A percentile compares a stretch with the other conserved stretches of the same genome.
Conservation (phyloP, 92 coral and sea anemone genomes). For the Actinernus sp. region DNA sequence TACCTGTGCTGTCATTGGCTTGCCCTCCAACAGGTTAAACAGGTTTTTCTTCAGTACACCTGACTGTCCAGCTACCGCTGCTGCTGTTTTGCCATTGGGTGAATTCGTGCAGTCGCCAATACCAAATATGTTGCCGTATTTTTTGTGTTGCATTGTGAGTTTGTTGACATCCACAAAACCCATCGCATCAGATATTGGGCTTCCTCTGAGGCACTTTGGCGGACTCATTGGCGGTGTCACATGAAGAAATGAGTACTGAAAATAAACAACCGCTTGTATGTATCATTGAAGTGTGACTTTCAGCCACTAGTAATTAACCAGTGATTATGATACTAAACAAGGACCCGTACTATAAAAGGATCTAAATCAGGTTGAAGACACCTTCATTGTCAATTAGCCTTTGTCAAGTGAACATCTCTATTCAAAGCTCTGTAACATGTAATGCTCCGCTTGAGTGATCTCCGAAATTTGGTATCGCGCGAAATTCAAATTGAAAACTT, state of each 20-base stretch:
- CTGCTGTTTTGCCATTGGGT: slow-evolving; percentile 99
- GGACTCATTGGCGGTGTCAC: slow-evolving; percentile 99
- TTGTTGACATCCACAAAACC: slow-evolving; percentile 96
- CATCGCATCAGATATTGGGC: slow-evolving; percentile 81
- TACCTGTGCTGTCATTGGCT: slow-evolving; percentile 92
- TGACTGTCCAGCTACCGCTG: slow-evolving; percentile 99
- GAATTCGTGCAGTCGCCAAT: slow-evolving; percentile 97
- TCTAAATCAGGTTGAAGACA: too few species aligned
- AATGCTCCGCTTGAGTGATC: too few species aligned
- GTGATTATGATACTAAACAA: too few species aligned
- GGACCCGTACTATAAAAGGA: too few species aligned
- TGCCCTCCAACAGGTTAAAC: slow-evolving; percentile 80
- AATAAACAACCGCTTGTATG: neutral
- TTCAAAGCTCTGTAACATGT: too few species aligned
- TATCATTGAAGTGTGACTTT: neutral
- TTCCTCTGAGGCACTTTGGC: slow-evolving; percentile 77
- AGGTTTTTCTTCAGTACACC: slow-evolving; percentile 93
- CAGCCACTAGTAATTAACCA: too few species aligned
- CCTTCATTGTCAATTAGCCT: too few species aligned
- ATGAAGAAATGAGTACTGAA: slow-evolving; percentile 86
- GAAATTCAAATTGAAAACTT: too few species aligned
- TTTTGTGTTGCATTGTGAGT: slow-evolving; percentile 87
- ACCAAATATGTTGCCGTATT: slow-evolving; percentile 87
- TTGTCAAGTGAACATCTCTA: too few species aligned
- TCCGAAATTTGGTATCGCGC: too few species aligned